These are phyloP conservation scores for Nothobranchius furzeri DNA, from an alignment of 2,113 vertebrate species.

Conservation along the genomic window DNA sequence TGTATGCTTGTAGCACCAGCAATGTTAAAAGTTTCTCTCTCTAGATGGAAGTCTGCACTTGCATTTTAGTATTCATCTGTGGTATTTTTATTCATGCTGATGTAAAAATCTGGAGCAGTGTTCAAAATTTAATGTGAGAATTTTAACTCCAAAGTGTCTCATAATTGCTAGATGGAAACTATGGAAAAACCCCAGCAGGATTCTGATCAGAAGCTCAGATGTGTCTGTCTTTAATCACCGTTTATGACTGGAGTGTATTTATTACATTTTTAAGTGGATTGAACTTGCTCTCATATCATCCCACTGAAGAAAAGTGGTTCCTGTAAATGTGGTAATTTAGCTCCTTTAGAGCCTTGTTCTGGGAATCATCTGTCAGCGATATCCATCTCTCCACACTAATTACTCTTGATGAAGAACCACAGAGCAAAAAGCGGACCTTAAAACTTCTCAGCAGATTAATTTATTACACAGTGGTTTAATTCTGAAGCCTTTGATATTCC, in stretches of 20 bases:
- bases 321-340: constrained; percentile 49
- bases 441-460: constrained; percentile 54
- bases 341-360: constrained; percentile 45
- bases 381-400: constrained; percentile 62
- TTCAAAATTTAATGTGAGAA: constrained; percentile 66
- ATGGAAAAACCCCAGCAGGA: constrained; percentile 2
- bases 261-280: constrained; percentile 17
- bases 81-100: constrained; percentile 41
- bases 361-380: constrained; percentile 65
- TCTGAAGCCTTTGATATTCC: constrained; percentile 35
- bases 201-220: background rate
- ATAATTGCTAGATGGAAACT: constrained; percentile 5
- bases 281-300: constrained; percentile 33
- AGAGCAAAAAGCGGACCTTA: constrained; percentile 54
- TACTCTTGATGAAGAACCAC: constrained; percentile 63
- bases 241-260: constrained; percentile 4
- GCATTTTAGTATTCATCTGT: constrained; percentile 30
- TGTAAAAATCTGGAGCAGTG: constrained; percentile 52
- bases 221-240: constrained; percentile 22
- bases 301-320: constrained; percentile 27
- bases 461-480: constrained; percentile 46
- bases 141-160: constrained; percentile 55
- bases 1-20: constrained; percentile 20
- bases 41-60: constrained; percentile 6
- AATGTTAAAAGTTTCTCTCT: background rate